phyloP scores from a whole-genome alignment of 2,888 invertebrate species.

The Eurytoma californica region DNA sequence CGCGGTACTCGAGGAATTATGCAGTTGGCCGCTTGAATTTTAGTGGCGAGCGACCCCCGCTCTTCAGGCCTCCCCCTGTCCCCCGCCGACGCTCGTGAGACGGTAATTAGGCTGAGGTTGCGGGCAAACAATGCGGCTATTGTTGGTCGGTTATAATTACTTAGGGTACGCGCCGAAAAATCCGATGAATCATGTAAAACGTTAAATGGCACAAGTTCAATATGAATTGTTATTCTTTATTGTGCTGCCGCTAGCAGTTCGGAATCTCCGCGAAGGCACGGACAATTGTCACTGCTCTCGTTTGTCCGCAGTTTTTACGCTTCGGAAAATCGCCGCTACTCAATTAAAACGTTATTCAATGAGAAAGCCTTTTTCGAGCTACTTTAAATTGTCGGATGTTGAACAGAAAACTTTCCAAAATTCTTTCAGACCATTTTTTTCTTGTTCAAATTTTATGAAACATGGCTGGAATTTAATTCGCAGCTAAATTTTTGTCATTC shows the following conservation, averaged over 20 bases:
- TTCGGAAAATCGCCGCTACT: constrained; percentile 17
- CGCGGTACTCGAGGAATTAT: constrained; percentile 36
- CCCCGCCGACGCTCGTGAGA: background rate
- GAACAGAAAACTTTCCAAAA: background rate
- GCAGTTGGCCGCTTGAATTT: constrained; percentile 35
- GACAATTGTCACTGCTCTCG: constrained; percentile 10
- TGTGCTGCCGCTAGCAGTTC: background rate
- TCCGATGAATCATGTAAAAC: constrained; percentile 34
- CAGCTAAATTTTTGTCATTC: too few relatives aligned
- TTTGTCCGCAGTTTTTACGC: background rate
- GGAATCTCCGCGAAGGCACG: constrained; percentile 1
- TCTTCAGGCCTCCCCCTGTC: background rate
- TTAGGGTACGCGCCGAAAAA: constrained; percentile 34
- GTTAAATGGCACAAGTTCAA: constrained; percentile 6
- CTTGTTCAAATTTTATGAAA: too few relatives aligned
- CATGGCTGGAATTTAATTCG: too few relatives aligned
- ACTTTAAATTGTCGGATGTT: background rate
- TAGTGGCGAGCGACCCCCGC: background rate
- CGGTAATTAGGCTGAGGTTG: constrained; percentile 48
- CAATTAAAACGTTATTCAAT: constrained; percentile 21
- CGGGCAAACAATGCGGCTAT: constrained; percentile 43
- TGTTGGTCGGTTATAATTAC: constrained; percentile 44
- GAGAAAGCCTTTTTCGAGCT: background rate
- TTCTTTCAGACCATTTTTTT: too few relatives aligned
- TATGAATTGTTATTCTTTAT: constrained; percentile 16